Percentiles rank a stretch among this genome's conserved stretches.
phyloP scores from a whole-genome alignment of 2,797 vertebrate species.

The Sphenodon punctatus region DNA sequence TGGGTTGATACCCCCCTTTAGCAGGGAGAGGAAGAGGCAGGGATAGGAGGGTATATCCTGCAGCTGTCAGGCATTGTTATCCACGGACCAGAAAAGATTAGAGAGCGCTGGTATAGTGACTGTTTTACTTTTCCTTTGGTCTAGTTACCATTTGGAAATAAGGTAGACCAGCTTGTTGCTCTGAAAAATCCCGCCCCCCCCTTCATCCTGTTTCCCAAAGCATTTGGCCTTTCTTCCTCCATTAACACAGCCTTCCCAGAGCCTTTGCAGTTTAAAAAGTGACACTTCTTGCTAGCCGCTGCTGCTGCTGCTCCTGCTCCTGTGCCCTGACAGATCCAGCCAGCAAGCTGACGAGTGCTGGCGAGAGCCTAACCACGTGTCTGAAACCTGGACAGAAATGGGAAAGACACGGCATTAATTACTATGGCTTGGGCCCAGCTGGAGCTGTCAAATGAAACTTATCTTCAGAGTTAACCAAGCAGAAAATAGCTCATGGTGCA shows the following conservation, averaged over 20 bases:
- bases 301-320: neutral
- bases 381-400: neutral
- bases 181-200: neutral
- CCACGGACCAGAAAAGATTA: too few relatives aligned
- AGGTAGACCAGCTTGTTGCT: neutral
- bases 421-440: conserved; percentile 54
- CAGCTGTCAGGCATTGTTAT: too few relatives aligned
- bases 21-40: too few relatives aligned
- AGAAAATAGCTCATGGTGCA: conserved; percentile 66
- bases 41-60: too few relatives aligned
- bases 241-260: neutral
- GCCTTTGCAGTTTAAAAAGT: neutral
- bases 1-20: too few relatives aligned
- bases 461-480: conserved; percentile 62
- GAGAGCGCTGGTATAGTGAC: accelerated
- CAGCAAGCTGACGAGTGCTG: neutral
- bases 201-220: neutral
- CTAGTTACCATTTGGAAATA: neutral
- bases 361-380: neutral
- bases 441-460: conserved; percentile 52
- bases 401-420: conserved; percentile 10
- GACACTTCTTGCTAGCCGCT: neutral
- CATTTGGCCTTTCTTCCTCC: neutral
- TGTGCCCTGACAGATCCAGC: neutral
- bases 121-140: neutral